These are phyloP conservation scores for Botrylloides violaceus DNA, from an alignment of 23 tunicate genomes.

Conservation along the genomic window DNA sequence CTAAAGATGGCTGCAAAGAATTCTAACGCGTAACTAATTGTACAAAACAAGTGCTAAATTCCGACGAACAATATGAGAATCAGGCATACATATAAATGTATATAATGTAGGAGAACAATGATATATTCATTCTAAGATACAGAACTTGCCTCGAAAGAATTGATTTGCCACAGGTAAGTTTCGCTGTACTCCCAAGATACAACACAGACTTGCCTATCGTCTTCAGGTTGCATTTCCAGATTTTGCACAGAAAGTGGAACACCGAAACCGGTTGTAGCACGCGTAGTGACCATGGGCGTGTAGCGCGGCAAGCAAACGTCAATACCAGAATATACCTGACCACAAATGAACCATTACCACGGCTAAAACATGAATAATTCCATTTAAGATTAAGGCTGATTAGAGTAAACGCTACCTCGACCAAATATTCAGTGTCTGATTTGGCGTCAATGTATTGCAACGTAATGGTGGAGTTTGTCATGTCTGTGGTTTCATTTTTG, in stretches of 20 bases:
- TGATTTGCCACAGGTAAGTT: background rate
- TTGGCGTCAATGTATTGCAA: background rate
- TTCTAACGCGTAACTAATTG: no score
- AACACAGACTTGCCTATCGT: background rate
- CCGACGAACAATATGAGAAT: no score
- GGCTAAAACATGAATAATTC: no score
- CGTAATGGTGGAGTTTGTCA: no score
- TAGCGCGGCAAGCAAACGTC: background rate
- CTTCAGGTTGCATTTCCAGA: background rate
- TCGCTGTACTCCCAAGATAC: conserved; percentile 1
- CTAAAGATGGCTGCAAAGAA: no score
- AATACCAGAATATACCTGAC: background rate
- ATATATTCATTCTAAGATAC: no score
- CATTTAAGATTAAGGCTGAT: no score
- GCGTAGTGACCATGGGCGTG: background rate
- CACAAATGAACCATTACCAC: no score
- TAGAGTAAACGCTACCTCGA: conserved; percentile 7
- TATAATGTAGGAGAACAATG: no score
- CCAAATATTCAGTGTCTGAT: conserved; percentile 2
- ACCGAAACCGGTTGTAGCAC: background rate
- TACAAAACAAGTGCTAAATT: no score
- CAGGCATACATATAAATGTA: no score
- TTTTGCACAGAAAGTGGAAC: background rate
- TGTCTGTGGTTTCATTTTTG: no score
- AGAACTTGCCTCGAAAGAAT: background rate